Evolutionary conservation across 2,113 vertebrate species (phyloP).

Genomic region (Gallinago paraguaiae): DNA sequence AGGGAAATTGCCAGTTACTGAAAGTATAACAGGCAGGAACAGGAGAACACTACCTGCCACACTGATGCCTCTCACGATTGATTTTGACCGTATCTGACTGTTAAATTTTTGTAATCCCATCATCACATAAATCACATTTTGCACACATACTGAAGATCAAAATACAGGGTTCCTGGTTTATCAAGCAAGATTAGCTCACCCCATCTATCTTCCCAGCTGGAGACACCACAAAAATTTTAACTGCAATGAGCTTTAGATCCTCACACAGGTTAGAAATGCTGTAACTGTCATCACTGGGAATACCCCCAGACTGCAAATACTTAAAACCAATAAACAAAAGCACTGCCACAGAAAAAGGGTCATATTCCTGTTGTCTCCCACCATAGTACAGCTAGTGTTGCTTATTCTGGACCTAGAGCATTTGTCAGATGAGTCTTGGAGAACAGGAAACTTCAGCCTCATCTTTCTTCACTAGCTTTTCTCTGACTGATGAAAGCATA

Average conservation of each 20-base stretch:
- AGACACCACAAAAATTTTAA: not conserved
- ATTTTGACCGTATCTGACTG: not conserved
- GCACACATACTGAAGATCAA: not conserved
- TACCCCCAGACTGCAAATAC: not conserved
- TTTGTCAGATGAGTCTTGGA: not conserved
- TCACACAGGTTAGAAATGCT: not conserved
- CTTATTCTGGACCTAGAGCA: not conserved
- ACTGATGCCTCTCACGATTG: not conserved
- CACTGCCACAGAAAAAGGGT: not conserved
- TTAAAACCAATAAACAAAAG: not conserved
- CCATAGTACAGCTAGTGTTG: fast-evolving
- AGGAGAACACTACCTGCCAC: not conserved
- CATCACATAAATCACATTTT: not conserved
- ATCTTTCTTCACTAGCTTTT: not conserved
- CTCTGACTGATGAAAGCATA: not conserved
- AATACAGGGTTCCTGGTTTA: not conserved
- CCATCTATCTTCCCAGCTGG: not conserved
- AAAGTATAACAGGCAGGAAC: not conserved
- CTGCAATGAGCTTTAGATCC: not conserved
- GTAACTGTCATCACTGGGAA: not conserved
- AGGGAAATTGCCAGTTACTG: not conserved
- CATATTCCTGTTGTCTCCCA: not conserved
- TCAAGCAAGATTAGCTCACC: not conserved
- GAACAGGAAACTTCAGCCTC: not conserved
- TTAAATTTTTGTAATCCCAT: not conserved